Conservation (phyloP, 2,113 vertebrate genomes). For the Ceyx cyanopectus region DNA sequence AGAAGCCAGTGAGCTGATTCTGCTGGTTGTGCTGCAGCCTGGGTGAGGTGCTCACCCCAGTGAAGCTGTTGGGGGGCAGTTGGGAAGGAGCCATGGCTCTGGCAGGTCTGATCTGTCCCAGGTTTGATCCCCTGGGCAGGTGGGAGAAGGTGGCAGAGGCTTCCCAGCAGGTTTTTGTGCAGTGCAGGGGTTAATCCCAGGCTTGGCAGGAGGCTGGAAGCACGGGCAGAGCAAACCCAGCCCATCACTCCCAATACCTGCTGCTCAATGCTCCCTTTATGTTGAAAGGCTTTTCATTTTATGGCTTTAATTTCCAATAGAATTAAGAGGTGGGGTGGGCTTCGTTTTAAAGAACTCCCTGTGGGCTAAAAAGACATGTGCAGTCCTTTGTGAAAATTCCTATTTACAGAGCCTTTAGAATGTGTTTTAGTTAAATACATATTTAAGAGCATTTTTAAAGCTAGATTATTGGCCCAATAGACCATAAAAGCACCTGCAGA, state of each 20-base stretch:
- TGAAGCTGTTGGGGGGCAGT: too few relatives aligned
- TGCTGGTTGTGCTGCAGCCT: not conserved
- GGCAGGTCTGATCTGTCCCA: not conserved
- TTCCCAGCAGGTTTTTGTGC: not conserved
- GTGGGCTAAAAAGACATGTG: not conserved
- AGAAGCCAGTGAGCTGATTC: rapidly evolving
- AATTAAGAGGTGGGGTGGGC: conserved; percentile 24
- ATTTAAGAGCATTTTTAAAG: conserved; percentile 61
- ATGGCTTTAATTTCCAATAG: conserved; percentile 35
- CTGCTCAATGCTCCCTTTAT: not conserved
- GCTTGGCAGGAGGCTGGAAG: not conserved
- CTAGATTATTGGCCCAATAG: conserved; percentile 57
- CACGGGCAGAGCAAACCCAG: not conserved
- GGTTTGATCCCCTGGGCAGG: not conserved
- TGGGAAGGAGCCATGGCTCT: not conserved
- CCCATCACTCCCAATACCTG: not conserved
- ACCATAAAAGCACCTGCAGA: conserved; percentile 51
- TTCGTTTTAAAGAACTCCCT: conserved; percentile 15
- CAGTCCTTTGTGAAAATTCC: not conserved
- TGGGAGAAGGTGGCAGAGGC: not conserved
- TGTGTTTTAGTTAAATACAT: conserved; percentile 54
- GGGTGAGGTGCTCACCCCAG: not conserved
- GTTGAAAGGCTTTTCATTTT: not conserved
- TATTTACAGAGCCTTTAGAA: conserved; percentile 54
- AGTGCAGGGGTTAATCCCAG: rapidly evolving